These are phyloP conservation scores for Danio albolineatus DNA, from an alignment of 2,797 vertebrate species.

Conservation along the genomic window DNA sequence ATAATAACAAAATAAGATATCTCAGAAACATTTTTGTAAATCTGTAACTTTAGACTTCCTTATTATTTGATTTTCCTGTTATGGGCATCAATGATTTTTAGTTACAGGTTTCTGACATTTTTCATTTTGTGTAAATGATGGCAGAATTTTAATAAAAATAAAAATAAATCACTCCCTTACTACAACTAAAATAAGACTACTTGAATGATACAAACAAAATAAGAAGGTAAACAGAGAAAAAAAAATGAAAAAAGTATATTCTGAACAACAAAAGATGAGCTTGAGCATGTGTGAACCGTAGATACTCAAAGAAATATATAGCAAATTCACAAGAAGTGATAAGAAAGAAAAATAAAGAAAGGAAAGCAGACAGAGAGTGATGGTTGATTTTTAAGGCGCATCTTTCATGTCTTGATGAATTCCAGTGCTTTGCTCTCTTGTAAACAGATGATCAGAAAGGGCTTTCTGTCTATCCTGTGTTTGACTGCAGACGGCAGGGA, in stretches of 20 bases:
- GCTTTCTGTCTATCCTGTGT: slow-evolving; percentile 45
- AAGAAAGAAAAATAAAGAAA: slow-evolving; percentile 21
- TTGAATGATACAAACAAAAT: slow-evolving; percentile 18
- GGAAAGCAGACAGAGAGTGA: slow-evolving; percentile 23
- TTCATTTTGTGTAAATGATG: not conserved
- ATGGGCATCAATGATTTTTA: no score
- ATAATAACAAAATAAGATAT: no score
- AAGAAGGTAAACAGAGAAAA: slow-evolving; percentile 5
- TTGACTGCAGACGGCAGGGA: slow-evolving; percentile 49
- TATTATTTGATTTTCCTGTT: no score
- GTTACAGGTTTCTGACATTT: no score
- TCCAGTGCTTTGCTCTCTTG: slow-evolving; percentile 67
- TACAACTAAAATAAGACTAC: not conserved
- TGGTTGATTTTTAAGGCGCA: slow-evolving; percentile 53
- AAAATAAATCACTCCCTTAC: no score
- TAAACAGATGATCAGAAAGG: slow-evolving; percentile 62
- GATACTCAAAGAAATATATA: slow-evolving; percentile 44
- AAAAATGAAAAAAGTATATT: not conserved
- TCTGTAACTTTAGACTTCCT: no score
- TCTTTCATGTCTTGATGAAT: slow-evolving; percentile 64
- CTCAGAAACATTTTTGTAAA: no score
- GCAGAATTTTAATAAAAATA: no score
- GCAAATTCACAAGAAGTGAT: slow-evolving; percentile 9
- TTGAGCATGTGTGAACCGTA: slow-evolving; percentile 36
- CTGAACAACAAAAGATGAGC: slow-evolving; percentile 11